Evolutionary conservation across 2,888 invertebrate genomes (phyloP).

Genomic region (Molorchus minor): DNA sequence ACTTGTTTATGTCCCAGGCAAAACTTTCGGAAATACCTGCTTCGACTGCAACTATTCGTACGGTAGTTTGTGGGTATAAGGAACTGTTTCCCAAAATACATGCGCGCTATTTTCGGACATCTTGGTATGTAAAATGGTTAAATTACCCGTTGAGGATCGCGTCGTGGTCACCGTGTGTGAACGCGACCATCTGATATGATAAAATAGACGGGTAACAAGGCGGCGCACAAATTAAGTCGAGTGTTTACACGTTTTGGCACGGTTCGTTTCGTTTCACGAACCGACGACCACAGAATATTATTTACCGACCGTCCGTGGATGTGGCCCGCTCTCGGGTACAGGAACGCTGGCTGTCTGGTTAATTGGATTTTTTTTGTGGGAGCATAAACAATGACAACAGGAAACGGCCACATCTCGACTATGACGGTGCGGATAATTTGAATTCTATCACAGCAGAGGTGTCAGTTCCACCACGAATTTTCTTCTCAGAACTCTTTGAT

Average conservation of each 20-base stretch:
- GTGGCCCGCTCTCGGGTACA: not conserved
- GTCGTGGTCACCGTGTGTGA: conserved; percentile 41
- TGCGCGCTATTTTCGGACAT: too few relatives aligned
- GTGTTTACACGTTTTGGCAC: conserved; percentile 42
- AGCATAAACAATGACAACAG: not conserved
- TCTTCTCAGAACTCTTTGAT: too few relatives aligned
- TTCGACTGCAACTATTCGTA: too few relatives aligned
- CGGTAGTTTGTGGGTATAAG: too few relatives aligned
- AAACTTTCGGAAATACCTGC: too few relatives aligned
- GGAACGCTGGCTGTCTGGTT: not conserved
- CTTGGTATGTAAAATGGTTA: too few relatives aligned
- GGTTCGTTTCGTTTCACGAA: conserved; percentile 36
- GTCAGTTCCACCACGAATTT: too few relatives aligned
- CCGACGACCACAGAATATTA: conserved; percentile 10
- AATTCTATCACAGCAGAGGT: too few relatives aligned
- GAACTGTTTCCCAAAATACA: too few relatives aligned
- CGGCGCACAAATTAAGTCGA: conserved; percentile 39
- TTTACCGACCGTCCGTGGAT: not conserved
- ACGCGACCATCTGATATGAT: conserved; percentile 41
- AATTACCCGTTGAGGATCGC: too few relatives aligned
- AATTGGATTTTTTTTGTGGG: not conserved
- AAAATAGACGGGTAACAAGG: conserved; percentile 40
- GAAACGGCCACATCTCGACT: conserved; percentile 12
- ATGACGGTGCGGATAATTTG: too few relatives aligned
- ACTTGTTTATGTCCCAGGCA: too few relatives aligned